These are phyloP conservation scores for Hirtodrosophila trivittata DNA, from an alignment of 2,888 invertebrate species.

Conservation along the genomic window DNA sequence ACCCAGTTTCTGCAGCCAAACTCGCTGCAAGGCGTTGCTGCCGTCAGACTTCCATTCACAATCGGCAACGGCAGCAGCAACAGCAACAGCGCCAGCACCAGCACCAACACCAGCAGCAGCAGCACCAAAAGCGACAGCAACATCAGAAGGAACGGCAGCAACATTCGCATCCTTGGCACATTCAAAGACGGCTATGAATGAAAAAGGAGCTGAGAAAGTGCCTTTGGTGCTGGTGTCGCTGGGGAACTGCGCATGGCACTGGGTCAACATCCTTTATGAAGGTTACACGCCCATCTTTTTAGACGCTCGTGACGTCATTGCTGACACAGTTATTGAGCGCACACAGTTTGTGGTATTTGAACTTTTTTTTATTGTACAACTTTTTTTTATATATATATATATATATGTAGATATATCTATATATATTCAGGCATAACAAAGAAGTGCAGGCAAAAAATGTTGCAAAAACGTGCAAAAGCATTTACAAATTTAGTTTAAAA, in stretches of 20 bases:
- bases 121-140: conserved; percentile 23
- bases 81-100: conserved; percentile 34
- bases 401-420: conserved; percentile 19
- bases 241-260: conserved; percentile 77
- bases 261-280: conserved; percentile 81
- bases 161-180: conserved; percentile 51
- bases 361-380: conserved; percentile 34
- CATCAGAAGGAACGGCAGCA: conserved; percentile 28
- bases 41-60: conserved; percentile 60
- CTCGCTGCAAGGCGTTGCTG: conserved; percentile 30
- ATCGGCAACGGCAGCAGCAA: conserved; percentile 34
- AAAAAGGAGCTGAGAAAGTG: conserved; percentile 48
- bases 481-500: conserved; percentile 45
- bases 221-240: conserved; percentile 12
- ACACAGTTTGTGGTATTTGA: conserved; percentile 11
- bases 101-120: conserved; percentile 23
- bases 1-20: conserved; percentile 56
- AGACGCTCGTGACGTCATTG: conserved; percentile 66
- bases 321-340: conserved; percentile 61
- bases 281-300: conserved; percentile 47
- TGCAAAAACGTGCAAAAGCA: conserved; percentile 42
- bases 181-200: conserved; percentile 52
- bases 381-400: conserved; percentile 25
- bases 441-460: conserved; percentile 48
- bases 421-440: conserved; percentile 59